phyloP scores from a whole-genome alignment of 2,113 vertebrate species.

The Clupea harengus region DNA sequence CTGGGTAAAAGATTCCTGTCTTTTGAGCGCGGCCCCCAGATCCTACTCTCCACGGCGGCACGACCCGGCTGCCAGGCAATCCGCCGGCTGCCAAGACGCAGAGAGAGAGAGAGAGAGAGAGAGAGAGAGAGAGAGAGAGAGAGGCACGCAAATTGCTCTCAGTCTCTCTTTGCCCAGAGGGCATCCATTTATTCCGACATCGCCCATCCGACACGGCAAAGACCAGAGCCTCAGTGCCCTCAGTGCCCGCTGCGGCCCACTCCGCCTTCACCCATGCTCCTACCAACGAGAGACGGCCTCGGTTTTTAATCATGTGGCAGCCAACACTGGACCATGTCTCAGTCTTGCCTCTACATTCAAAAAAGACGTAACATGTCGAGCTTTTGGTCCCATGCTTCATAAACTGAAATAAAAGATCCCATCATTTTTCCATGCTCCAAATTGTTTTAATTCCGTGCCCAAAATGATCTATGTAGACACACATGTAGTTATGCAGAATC shows the following conservation, averaged over 20 bases:
- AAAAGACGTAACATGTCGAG: not conserved
- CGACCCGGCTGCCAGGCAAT: slow-evolving; percentile 44
- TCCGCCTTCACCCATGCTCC: not conserved
- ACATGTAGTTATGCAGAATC: not conserved
- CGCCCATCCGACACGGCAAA: not conserved
- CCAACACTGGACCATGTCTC: not conserved
- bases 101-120: not conserved
- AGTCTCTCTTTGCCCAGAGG: slow-evolving; percentile 44
- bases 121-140: not conserved
- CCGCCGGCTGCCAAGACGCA: not conserved
- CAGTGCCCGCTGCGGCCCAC: not conserved
- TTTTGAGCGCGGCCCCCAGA: slow-evolving; percentile 19
- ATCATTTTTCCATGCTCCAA: not conserved
- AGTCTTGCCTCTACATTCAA: not conserved
- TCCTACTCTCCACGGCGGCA: slow-evolving; percentile 23
- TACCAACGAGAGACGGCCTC: not conserved
- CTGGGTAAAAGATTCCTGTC: slow-evolving; percentile 38
- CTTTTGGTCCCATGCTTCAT: not conserved
- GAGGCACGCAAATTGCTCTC: slow-evolving; percentile 41
- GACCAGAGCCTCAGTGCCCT: slow-evolving; percentile 16
- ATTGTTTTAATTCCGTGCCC: not conserved
- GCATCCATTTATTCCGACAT: slow-evolving; percentile 44
- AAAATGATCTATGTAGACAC: not conserved
- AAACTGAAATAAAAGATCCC: not conserved
- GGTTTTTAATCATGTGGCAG: not conserved